A percentile compares a stretch with the other conserved stretches of the same genome.
phyloP scores from a whole-genome alignment of 35 echinoderm and acorn worm genomes.

The Hemicentrotus pulcherrimus region DNA sequence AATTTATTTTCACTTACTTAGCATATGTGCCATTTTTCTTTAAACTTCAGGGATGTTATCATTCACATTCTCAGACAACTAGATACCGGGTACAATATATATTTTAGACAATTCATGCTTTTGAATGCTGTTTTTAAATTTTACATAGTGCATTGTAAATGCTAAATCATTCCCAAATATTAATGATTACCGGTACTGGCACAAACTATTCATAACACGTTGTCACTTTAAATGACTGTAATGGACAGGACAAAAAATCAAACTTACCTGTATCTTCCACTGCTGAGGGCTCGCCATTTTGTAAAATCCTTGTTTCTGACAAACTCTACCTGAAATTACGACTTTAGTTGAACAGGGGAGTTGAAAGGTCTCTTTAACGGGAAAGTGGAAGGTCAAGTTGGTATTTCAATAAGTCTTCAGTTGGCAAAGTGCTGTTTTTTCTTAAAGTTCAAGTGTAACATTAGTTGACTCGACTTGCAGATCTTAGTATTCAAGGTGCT shows the following conservation, averaged over 20 bases:
- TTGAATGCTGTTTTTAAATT: no score
- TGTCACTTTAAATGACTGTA: not conserved
- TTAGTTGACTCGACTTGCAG: conserved; percentile 15
- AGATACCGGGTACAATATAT: not conserved
- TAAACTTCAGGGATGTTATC: not conserved
- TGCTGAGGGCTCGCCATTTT: conserved; percentile 33
- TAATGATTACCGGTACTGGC: not conserved
- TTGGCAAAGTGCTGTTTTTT: conserved; percentile 50
- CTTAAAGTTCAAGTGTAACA: not conserved
- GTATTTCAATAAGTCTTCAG: not conserved
- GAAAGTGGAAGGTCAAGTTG: not conserved
- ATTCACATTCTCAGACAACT: not conserved
- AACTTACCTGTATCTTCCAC: conserved; percentile 47
- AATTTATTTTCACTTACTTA: no score
- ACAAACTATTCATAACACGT: not conserved
- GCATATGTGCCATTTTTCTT: not conserved
- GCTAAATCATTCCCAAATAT: not conserved
- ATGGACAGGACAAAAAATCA: not conserved
- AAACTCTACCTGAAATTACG: not conserved
- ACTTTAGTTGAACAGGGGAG: not conserved
- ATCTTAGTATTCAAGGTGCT: conserved; percentile 21
- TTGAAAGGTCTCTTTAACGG: not conserved
- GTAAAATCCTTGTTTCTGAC: not conserved
- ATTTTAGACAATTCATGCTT: no score
- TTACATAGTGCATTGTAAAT: no score